Percentiles rank a stretch among this genome's conserved stretches.
Evolutionary conservation across 92 coral and sea anemone genomes (phyloP).

Genomic region (Porites cylindrica): DNA sequence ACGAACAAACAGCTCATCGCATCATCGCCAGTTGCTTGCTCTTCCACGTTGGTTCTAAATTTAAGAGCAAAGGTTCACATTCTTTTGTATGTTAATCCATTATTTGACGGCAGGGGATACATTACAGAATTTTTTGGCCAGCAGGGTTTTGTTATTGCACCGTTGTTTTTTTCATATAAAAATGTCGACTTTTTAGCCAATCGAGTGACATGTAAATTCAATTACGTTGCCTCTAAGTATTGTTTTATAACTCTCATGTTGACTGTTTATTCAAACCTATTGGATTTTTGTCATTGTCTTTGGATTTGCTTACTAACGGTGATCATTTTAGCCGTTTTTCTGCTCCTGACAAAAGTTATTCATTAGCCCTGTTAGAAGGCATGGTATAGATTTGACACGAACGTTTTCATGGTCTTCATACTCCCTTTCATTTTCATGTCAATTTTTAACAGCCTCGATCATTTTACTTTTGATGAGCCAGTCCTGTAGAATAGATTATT

Average conservation of each 20-base stretch:
- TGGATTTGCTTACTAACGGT: neutral
- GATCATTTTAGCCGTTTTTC: neutral
- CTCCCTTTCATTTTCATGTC: neutral
- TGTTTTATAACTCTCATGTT: neutral
- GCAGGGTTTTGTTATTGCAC: neutral
- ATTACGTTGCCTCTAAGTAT: no score
- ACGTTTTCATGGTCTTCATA: neutral
- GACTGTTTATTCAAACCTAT: neutral
- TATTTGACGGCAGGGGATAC: slow-evolving; percentile 15
- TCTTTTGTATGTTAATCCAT: slow-evolving; percentile 41
- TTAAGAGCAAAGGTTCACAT: slow-evolving; percentile 13
- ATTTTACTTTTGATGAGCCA: no score
- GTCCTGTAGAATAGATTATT: neutral
- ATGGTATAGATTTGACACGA: neutral
- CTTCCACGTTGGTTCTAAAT: neutral
- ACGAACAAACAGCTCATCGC: neutral
- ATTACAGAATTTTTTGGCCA: slow-evolving; percentile 3
- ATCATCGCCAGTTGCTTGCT: neutral
- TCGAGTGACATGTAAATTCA: neutral
- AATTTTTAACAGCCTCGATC: no score
- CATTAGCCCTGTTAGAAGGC: neutral
- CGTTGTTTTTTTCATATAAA: neutral
- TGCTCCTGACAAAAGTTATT: no score
- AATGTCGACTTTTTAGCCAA: neutral
- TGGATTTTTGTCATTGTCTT: neutral